Conservation (phyloP, 2,113 vertebrate genomes). For the Anthoscopus minutus region DNA sequence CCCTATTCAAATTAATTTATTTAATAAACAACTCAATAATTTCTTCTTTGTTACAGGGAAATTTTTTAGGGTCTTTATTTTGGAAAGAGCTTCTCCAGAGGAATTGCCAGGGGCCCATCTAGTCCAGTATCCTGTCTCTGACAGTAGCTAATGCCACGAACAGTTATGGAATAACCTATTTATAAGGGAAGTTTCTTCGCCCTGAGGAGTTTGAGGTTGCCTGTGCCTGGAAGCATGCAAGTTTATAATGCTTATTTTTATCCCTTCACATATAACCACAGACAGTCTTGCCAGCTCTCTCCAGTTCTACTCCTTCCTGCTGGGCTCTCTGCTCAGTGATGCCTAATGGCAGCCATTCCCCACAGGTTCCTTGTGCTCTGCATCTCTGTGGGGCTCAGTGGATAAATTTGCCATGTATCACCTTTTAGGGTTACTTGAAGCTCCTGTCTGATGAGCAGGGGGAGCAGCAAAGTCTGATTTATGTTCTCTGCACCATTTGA, state of each 20-base stretch:
- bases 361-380: not conserved
- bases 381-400: not conserved
- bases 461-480: not conserved
- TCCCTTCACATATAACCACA: not conserved
- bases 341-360: not conserved
- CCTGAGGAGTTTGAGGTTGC: conserved; percentile 40
- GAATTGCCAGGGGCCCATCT: conserved; percentile 48
- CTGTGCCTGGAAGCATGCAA: conserved; percentile 25
- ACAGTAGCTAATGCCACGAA: not conserved
- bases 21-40: conserved; percentile 57
- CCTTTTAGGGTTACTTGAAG: not conserved
- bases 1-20: conserved; percentile 50
- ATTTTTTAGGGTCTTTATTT: conserved; percentile 20
- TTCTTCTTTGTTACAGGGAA: conserved; percentile 42
- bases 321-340: not conserved
- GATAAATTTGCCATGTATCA: not conserved
- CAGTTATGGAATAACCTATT: conserved; percentile 30
- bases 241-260: conserved; percentile 43
- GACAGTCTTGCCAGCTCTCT: not conserved
- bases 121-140: conserved; percentile 30
- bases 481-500: not conserved
- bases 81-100: conserved; percentile 33
- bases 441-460: not conserved
- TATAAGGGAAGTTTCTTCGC: conserved; percentile 3
- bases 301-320: not conserved